A percentile compares a stretch with the other conserved stretches of the same genome.
Evolutionary conservation across 2,797 vertebrate genomes (phyloP).

Genomic region (Scleropages formosus): DNA sequence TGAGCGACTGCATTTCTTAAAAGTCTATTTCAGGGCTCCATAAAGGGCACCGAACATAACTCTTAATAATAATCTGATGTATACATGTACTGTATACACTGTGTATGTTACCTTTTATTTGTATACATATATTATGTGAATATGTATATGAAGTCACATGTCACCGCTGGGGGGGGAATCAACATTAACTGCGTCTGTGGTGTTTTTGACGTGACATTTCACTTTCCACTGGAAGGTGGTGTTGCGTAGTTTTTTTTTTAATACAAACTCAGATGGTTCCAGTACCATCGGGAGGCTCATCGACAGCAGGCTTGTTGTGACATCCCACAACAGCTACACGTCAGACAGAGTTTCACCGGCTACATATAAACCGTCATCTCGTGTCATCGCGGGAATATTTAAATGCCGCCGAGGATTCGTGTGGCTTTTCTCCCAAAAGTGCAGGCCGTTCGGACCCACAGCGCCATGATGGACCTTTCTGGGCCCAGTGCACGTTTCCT

Average conservation of each 20-base stretch:
- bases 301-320: conserved; percentile 69
- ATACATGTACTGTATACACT: too few relatives aligned
- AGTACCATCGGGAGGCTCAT: conserved; percentile 57
- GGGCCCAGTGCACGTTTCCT: conserved; percentile 96
- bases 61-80: too few relatives aligned
- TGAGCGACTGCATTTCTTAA: too few relatives aligned
- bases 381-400: conserved; percentile 94
- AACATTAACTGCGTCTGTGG: conserved; percentile 49
- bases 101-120: too few relatives aligned
- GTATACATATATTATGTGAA: neutral
- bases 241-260: conserved; percentile 52
- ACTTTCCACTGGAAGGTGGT: conserved; percentile 43
- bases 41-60: too few relatives aligned
- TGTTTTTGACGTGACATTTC: conserved; percentile 49
- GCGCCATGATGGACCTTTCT: conserved; percentile 99
- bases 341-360: conserved; percentile 95
- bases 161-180: conserved; percentile 36
- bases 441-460: conserved; percentile 64
- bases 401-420: conserved; percentile 83
- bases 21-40: too few relatives aligned
- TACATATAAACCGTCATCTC: conserved; percentile 92
- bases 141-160: conserved; percentile 1
- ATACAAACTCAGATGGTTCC: conserved; percentile 62
- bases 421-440: conserved; percentile 70
- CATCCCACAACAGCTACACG: conserved; percentile 82